Conservation (phyloP, 2,888 invertebrate species). For the Lasioglossum leucozonium region DNA sequence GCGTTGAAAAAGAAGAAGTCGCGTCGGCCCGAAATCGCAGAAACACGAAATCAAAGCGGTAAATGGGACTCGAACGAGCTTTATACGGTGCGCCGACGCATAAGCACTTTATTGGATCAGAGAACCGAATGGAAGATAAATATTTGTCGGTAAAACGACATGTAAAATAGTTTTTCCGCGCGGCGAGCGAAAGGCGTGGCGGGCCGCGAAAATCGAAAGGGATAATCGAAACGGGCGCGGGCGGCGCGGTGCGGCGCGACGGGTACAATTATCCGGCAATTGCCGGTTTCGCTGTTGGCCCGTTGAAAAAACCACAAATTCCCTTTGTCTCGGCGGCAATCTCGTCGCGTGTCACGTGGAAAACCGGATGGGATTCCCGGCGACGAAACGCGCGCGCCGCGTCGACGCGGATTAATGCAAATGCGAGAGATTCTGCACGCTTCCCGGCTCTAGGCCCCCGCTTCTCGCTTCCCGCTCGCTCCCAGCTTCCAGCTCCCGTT, state of each 20-base stretch:
- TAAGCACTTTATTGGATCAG: background rate
- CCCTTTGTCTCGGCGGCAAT: conserved; percentile 7
- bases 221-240: conserved; percentile 2
- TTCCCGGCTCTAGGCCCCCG: background rate
- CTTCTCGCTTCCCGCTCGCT: background rate
- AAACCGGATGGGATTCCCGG: conserved; percentile 7
- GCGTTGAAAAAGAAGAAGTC: too few relatives aligned
- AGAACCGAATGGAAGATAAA: background rate
- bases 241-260: background rate
- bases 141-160: background rate
- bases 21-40: background rate
- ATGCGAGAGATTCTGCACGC: conserved; percentile 10
- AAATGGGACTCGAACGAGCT: background rate
- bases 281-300: background rate
- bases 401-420: conserved; percentile 27
- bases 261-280: conserved; percentile 8
- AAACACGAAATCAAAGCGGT: background rate
- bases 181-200: background rate
- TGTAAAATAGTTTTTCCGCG: background rate
- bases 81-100: background rate
- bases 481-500: conserved; percentile 17
- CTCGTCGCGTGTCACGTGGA: background rate
- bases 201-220: background rate
- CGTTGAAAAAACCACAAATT: conserved; percentile 13
- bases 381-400: background rate